A percentile compares a stretch with the other conserved stretches of the same genome.
Conservation (phyloP, 2,113 vertebrate genomes). For the Xerus inauris region DNA sequence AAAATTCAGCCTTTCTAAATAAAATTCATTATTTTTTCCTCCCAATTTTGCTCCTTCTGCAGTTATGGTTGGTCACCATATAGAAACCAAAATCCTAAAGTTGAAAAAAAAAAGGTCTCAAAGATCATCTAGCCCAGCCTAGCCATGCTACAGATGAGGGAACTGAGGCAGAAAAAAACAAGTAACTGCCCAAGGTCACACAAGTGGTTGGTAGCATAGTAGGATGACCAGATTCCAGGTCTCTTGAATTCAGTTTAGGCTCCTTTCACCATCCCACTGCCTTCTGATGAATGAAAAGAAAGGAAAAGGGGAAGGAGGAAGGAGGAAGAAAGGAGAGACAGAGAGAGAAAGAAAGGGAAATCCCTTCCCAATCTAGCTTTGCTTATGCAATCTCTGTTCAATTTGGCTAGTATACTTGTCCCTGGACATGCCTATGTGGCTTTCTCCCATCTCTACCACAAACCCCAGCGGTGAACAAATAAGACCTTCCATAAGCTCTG, state of each 20-base stretch:
- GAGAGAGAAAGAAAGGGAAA: fast-evolving
- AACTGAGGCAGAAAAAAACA: not conserved
- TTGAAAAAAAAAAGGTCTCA: not conserved
- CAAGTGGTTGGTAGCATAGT: not conserved
- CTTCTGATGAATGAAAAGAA: not conserved
- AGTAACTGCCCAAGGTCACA: not conserved
- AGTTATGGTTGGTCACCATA: not conserved
- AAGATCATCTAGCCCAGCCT: not conserved
- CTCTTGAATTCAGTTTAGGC: not conserved
- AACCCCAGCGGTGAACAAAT: slow-evolving; percentile 35
- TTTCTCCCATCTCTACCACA: slow-evolving; percentile 23
- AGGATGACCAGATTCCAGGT: not conserved
- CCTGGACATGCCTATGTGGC: not conserved
- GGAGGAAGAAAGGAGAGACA: fast-evolving
- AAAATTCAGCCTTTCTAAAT: slow-evolving; percentile 10
- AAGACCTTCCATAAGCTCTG: slow-evolving; percentile 47
- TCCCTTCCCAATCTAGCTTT: not conserved
- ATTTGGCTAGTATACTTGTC: not conserved
- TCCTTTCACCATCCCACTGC: not conserved
- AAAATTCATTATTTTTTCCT: not conserved
- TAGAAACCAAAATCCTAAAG: slow-evolving; percentile 37
- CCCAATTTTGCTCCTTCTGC: not conserved
- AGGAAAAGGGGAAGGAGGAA: fast-evolving
- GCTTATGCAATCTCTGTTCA: not conserved
- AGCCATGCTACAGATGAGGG: not conserved